phyloP scores from a whole-genome alignment of 2,888 invertebrate genomes.

The Phymatocera aterrima region DNA sequence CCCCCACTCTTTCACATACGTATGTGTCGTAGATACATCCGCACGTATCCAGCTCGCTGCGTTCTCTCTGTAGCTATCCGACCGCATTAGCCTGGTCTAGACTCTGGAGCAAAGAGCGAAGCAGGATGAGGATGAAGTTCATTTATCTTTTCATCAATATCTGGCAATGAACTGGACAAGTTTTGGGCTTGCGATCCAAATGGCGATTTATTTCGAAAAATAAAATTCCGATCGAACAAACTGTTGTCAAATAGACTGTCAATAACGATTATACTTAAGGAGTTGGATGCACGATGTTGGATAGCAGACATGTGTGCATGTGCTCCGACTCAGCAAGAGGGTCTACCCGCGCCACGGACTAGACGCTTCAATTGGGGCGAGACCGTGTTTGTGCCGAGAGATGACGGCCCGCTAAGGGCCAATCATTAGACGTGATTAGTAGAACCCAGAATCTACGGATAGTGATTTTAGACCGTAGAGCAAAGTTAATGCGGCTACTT shows the following conservation, averaged over 20 bases:
- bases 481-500: slow-evolving; percentile 10
- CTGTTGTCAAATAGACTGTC: background rate
- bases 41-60: slow-evolving; percentile 27
- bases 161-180: background rate
- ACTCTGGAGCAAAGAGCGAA: background rate
- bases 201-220: background rate
- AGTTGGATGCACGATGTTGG: background rate
- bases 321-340: slow-evolving; percentile 25
- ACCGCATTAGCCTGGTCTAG: slow-evolving; percentile 29
- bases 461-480: slow-evolving; percentile 16
- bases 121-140: background rate
- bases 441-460: slow-evolving; percentile 22
- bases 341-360: slow-evolving; percentile 11
- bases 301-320: background rate
- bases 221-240: background rate
- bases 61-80: slow-evolving; percentile 18
- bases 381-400: slow-evolving; percentile 27
- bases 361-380: slow-evolving; percentile 42
- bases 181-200: background rate
- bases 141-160: background rate
- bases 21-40: slow-evolving; percentile 1
- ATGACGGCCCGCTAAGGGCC: slow-evolving; percentile 39
- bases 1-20: background rate
- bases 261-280: background rate
- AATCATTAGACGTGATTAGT: slow-evolving; percentile 44